These are phyloP conservation scores for Enteromius treurensis DNA, from an alignment of 2,797 vertebrate genomes.

Conservation along the genomic window DNA sequence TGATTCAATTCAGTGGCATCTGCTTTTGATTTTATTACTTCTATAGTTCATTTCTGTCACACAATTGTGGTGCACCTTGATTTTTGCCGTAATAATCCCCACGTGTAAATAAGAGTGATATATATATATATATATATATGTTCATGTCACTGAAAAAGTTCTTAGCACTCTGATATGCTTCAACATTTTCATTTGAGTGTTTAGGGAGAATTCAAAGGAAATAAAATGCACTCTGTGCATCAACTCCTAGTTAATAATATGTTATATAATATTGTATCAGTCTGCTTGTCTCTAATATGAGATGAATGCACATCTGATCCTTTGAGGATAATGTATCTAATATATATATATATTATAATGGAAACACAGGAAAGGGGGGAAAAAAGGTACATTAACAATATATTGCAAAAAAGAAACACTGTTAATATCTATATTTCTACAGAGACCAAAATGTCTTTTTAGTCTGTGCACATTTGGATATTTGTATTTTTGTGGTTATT, in stretches of 20 bases:
- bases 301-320: background rate
- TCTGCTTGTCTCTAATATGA: background rate
- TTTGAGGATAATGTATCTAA: background rate
- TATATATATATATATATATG: background rate
- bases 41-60: background rate
- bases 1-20: background rate
- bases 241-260: background rate
- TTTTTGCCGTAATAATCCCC: background rate
- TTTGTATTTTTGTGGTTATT: too few species aligned
- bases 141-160: background rate
- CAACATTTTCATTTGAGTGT: background rate
- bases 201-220: background rate
- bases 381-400: background rate
- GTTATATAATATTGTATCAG: background rate
- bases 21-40: background rate
- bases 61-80: background rate
- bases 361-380: background rate
- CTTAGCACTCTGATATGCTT: background rate
- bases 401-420: background rate
- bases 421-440: background rate
- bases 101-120: background rate
- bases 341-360: background rate
- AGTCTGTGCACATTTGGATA: too few species aligned
- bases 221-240: background rate
- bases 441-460: background rate